Conservation (phyloP, 1,140 invertebrate genomes). For the Brachionus koreanus region DNA sequence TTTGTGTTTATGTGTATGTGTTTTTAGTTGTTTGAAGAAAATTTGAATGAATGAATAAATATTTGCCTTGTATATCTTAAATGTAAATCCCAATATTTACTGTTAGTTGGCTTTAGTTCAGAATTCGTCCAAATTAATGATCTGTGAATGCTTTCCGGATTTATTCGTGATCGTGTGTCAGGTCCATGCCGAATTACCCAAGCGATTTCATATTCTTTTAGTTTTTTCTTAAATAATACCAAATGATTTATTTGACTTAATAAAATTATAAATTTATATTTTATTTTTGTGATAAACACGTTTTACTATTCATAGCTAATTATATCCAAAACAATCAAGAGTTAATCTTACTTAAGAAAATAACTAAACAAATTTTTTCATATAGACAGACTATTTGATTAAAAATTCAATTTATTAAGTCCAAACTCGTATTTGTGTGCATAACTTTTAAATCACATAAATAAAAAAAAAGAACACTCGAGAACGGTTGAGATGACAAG, state of each 20-base stretch:
- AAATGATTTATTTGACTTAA: neutral
- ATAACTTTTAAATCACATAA: neutral
- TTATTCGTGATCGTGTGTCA: neutral
- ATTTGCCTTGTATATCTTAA: slow-evolving; percentile 7
- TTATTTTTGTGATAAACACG: neutral
- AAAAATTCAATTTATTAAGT: neutral
- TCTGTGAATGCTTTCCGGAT: neutral
- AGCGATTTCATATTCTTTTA: neutral
- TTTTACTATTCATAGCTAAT: neutral
- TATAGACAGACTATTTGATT: neutral
- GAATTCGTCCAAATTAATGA: neutral
- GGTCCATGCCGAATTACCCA: neutral
- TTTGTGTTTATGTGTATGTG: neutral
- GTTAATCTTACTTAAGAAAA: slow-evolving; percentile 9
- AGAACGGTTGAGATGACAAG: neutral
- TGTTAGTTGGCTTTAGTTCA: neutral
- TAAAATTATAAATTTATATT: neutral
- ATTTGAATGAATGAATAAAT: neutral
- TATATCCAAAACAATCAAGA: neutral
- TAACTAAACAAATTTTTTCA: neutral
- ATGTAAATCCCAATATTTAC: neutral
- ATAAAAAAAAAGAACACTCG: neutral
- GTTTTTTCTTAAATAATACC: neutral
- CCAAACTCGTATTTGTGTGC: neutral
- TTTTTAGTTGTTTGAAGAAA: neutral